Base-by-base conservation (phyloP, 1,140 invertebrate genomes). In the Stratiolaelaps scimitus region DNA sequence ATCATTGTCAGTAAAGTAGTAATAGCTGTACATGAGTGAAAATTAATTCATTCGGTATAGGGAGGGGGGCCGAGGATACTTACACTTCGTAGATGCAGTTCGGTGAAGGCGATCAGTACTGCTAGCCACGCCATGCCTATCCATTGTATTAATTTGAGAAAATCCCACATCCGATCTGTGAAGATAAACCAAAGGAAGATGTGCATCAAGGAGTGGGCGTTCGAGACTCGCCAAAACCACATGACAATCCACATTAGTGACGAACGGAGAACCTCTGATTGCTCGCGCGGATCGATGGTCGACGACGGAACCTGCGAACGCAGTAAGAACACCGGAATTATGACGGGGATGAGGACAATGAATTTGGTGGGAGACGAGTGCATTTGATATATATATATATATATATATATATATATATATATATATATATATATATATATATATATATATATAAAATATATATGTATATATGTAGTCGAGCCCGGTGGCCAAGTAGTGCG, bases 181-280 rank as follows among this genome's bases (percentile, higher is more conserved):
- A 88, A 88, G 67, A 90, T 83, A 28, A 85, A 81, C 29, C 89
- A 73, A 6, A 88, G 79, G 15, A 89, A 72, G 66, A 84, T 80
- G 74, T 90, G 86, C 19, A 87, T 74, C 66, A 87, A 77, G 30
- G 85, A 84, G 72, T 89, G 87, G 0, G 86, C 84, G 73, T 89
- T 88, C 1, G 85, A 79, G 0, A 88, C 74, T 67, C 86, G 80
- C 88, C 88, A 91, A 46, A 85, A 72, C 72, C 82, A 84, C 0
- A 85, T 81, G 0, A 88, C 78, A 6, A 81, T 75, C 76, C 86
- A 87, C 70, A 88, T 88, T 29, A 82, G 80, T 0, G 80, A 78
- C 1, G 84, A 84, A 56, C 79, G 74, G 65, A 81, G 72, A 4
- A 78, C 72, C 53, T 74, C 68, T 17, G 74, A 72, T 69, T 83